Conservation (phyloP, 2,797 vertebrate species). For the Onychomys arenicola region DNA sequence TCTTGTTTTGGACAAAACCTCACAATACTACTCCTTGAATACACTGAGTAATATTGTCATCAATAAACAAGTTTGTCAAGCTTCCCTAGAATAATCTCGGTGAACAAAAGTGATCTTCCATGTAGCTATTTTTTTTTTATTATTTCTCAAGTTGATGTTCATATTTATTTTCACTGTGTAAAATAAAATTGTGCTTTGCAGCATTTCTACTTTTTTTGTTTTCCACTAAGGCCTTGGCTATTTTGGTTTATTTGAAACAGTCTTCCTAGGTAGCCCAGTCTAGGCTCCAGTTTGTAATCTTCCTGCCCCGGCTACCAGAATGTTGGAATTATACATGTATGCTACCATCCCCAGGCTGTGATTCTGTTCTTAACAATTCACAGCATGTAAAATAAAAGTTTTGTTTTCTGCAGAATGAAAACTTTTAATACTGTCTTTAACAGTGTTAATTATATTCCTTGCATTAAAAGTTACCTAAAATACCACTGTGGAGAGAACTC, state of each 20-base stretch:
- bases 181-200: background rate
- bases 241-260: background rate
- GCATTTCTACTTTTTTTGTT: background rate
- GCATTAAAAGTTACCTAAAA: background rate
- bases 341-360: background rate
- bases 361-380: background rate
- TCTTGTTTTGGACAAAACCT: constrained; percentile 2
- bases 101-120: background rate
- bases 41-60: background rate
- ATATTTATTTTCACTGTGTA: background rate
- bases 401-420: background rate
- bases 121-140: background rate
- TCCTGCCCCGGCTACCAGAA: background rate
- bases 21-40: background rate
- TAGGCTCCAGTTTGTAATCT: background rate
- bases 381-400: background rate
- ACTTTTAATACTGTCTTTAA: constrained; percentile 30
- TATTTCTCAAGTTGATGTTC: background rate
- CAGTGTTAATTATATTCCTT: background rate
- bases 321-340: background rate
- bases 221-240: background rate
- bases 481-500: background rate
- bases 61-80: background rate
- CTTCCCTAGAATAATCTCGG: background rate
- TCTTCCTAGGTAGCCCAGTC: background rate